Evolutionary conservation across 1,140 invertebrate genomes (phyloP).

Genomic region (Aricia agestis): DNA sequence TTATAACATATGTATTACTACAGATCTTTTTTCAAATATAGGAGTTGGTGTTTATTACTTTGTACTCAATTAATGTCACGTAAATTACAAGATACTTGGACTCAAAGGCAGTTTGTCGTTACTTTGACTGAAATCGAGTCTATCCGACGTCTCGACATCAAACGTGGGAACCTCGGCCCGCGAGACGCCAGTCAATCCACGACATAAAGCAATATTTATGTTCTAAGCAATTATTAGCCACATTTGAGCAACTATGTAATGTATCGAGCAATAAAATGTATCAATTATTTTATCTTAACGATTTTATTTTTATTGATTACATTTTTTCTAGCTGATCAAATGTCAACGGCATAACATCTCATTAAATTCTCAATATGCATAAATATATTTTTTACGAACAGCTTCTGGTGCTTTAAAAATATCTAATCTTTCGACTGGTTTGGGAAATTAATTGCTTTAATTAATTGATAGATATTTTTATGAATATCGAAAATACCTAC

Average conservation of each 20-base stretch:
- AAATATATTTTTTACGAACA: not conserved
- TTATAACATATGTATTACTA: too few relatives aligned
- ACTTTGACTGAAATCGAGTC: not conserved
- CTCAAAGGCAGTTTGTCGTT: not conserved
- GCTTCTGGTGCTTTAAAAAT: not conserved
- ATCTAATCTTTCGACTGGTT: not conserved
- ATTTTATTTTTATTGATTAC: not conserved
- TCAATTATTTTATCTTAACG: not conserved
- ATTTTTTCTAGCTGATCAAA: not conserved
- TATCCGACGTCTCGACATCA: not conserved
- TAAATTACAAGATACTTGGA: too few relatives aligned
- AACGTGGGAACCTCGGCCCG: conserved; percentile 1
- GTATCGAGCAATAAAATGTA: not conserved
- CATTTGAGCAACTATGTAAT: not conserved
- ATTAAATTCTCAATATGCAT: not conserved
- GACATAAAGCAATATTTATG: not conserved
- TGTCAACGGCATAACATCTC: not conserved
- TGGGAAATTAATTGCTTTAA: not conserved
- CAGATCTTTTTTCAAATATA: too few relatives aligned
- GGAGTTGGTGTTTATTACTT: too few relatives aligned
- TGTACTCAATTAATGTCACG: too few relatives aligned
- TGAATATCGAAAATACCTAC: not conserved
- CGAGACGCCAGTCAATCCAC: not conserved
- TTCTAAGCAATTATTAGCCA: not conserved
- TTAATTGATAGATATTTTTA: not conserved